Evolutionary conservation across 2,113 vertebrate genomes (phyloP).

Genomic region (Callocephalon fimbriatum): DNA sequence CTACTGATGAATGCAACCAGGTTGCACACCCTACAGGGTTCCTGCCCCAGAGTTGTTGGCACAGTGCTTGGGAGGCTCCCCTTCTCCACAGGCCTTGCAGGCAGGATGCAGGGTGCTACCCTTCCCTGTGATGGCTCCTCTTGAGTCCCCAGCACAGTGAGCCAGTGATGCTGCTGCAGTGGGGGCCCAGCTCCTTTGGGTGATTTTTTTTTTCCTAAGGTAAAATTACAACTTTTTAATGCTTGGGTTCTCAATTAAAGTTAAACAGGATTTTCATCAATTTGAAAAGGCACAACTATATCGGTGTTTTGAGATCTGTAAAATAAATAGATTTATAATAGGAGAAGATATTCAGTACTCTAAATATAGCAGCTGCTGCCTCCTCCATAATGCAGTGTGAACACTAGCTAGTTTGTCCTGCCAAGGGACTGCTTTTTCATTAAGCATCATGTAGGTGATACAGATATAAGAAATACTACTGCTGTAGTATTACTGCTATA

Average conservation of each 20-base stretch:
- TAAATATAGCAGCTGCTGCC: constrained; percentile 47
- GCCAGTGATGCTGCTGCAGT: not conserved
- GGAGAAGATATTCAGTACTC: not conserved
- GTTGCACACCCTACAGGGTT: fast-evolving
- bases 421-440: constrained; percentile 1
- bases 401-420: constrained; percentile 5
- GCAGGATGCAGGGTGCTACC: too few relatives aligned
- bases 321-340: constrained; percentile 8
- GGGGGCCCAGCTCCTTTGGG: not conserved
- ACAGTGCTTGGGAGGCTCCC: fast-evolving
- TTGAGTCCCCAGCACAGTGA: not conserved
- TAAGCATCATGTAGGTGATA: not conserved
- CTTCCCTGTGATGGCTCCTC: not conserved
- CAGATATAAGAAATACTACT: constrained; percentile 11
- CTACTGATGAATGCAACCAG: not conserved
- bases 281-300: not conserved
- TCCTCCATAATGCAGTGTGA: constrained; percentile 50
- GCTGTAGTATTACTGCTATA: not conserved
- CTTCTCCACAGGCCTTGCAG: fast-evolving
- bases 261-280: not conserved
- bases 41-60: not conserved
- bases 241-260: not conserved
- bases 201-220: not conserved
- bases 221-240: not conserved
- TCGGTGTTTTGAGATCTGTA: not conserved